Percentiles rank a stretch among this genome's conserved stretches.
Evolutionary conservation across 2,888 invertebrate species (phyloP).

Genomic region (Geotrupes spiniger): DNA sequence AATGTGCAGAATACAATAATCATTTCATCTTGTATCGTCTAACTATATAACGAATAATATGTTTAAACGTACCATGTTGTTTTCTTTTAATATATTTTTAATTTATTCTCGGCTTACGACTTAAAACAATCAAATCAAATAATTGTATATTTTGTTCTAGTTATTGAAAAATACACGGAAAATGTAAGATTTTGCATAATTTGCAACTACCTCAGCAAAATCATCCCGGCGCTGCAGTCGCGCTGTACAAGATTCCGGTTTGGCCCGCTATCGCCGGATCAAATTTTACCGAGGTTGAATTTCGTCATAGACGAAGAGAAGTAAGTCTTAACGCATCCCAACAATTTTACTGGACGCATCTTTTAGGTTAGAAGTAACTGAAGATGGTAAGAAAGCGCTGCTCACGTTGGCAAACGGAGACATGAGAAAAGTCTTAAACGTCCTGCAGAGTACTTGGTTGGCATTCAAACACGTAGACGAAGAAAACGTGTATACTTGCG

Average conservation of each 20-base stretch:
- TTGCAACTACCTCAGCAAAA: conserved; percentile 97
- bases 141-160: conserved; percentile 53
- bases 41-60: conserved; percentile 13
- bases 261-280: conserved; percentile 80
- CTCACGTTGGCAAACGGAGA: conserved; percentile 91
- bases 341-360: not conserved
- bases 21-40: not conserved
- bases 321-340: conserved; percentile 52
- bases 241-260: conserved; percentile 96
- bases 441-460: conserved; percentile 93
- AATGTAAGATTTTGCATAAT: conserved; percentile 98
- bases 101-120: too few species aligned
- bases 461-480: conserved; percentile 88
- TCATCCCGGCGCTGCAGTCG: conserved; percentile 97
- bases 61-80: conserved; percentile 12
- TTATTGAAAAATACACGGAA: conserved; percentile 98
- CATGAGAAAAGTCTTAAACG: conserved; percentile 96
- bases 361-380: conserved; percentile 74
- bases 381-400: conserved; percentile 87
- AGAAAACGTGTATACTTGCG: conserved; percentile 90
- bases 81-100: conserved; percentile 16
- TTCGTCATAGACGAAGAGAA: conserved; percentile 80
- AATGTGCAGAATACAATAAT: conserved; percentile 57
- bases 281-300: conserved; percentile 86
- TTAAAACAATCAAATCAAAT: not conserved